phyloP scores from a whole-genome alignment of 2,113 vertebrate genomes.

The Pluvialis apricaria region DNA sequence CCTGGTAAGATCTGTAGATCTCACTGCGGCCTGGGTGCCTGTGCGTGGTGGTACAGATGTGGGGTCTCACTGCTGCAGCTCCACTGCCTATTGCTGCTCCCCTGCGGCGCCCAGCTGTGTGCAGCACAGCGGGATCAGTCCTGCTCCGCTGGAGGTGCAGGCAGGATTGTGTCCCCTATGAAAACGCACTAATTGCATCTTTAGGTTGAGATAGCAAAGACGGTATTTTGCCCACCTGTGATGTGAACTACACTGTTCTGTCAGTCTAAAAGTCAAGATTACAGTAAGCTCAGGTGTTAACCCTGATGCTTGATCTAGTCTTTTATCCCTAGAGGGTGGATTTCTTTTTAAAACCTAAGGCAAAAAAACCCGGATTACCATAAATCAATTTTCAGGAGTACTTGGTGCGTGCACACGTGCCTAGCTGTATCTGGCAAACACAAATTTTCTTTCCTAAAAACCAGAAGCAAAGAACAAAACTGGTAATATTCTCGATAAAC shows the following conservation, averaged over 20 bases:
- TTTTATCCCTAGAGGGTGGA: background rate
- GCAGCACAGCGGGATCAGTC: rapidly evolving
- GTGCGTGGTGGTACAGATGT: rapidly evolving
- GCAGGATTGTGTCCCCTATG: background rate
- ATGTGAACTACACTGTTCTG: background rate
- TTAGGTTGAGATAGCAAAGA: background rate
- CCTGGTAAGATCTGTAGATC: background rate
- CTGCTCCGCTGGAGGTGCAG: background rate
- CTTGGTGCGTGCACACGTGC: rapidly evolving
- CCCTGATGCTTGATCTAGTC: background rate
- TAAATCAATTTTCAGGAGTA: background rate
- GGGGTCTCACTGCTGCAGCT: background rate
- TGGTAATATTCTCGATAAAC: background rate
- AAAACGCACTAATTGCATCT: background rate
- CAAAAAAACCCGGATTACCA: background rate
- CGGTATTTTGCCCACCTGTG: background rate
- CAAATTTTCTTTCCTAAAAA: background rate
- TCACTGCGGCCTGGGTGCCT: background rate
- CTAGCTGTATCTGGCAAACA: background rate
- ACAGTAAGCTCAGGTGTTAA: conserved; percentile 23
- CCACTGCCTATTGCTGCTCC: rapidly evolving
- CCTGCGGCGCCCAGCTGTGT: rapidly evolving
- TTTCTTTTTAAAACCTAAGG: background rate
- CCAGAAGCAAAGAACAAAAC: background rate
- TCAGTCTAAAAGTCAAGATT: background rate